Evolutionary conservation across 2,888 invertebrate species (phyloP), one percentile per base, ranked within the genome.

Genomic region (Melinopterus prodromus): DNA sequence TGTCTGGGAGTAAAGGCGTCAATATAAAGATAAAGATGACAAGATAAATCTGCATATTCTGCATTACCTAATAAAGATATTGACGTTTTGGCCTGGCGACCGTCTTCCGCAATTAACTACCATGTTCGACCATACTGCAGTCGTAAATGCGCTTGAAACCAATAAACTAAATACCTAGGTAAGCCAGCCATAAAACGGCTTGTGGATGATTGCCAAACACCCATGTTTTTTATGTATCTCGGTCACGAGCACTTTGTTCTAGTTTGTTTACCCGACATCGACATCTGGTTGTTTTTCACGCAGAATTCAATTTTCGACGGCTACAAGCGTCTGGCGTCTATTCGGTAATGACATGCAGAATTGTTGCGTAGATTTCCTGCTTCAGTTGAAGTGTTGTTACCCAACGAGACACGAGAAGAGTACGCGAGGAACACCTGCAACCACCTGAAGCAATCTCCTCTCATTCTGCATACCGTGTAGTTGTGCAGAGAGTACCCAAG

Each of bases 401-500:
- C 53, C 53, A 53, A 53, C 26, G 2, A 26, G 26, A 26, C 53
- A 53, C 53, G 12, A 53, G 53, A 53, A 53, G 53, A 53, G 53
- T 53, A 12, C 53, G 7, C 12, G 53, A 53, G 53, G 53, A 53
- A 53, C 53, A 53, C 53, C 53, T 53, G 53, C 53, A 53, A 53
- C 53, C 53, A 53, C 53, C 53, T 53, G 53, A 53, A 53, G 53
- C 53, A 53, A 53, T 53, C 53, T 53, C 53, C 53, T 53, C 53
- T 53, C 53, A 53, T 53, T 53, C 53, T 53, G 53, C 53, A 53
- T 53, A 53, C 53, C 53, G 12, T 53, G 53, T 53, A 9, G 53
- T 12, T 53, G 53, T 53, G 5, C 12, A 12, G 53, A 53, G 53
- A 53, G 53, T 53, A 53, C 53, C 53, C 53, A 53, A 53, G 53